A percentile compares a stretch with the other conserved stretches of the same genome.
Evolutionary conservation across 2,888 invertebrate genomes (phyloP).

Genomic region (Empis livida): DNA sequence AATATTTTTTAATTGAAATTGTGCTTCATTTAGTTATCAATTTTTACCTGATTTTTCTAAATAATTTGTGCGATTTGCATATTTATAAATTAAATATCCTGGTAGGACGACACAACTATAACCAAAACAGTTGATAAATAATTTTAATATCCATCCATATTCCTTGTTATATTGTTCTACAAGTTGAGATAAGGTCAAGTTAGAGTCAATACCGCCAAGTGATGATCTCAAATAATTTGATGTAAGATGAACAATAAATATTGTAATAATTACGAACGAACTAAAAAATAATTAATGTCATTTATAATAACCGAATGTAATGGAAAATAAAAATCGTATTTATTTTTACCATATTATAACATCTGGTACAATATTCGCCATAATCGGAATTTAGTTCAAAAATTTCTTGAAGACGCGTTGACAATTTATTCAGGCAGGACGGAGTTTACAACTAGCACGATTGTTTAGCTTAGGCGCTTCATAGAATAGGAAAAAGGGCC

Average conservation of each 20-base stretch:
- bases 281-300: slow-evolving; percentile 15
- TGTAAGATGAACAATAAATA: slow-evolving; percentile 30
- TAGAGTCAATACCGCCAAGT: slow-evolving; percentile 28
- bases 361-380: slow-evolving; percentile 36
- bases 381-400: slow-evolving; percentile 6
- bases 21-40: too few relatives aligned
- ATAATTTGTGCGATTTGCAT: slow-evolving; percentile 63
- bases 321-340: neutral
- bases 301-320: neutral
- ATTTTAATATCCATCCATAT: slow-evolving; percentile 62
- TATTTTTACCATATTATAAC: slow-evolving; percentile 26
- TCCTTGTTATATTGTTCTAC: slow-evolving; percentile 38
- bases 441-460: too few relatives aligned
- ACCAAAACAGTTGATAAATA: slow-evolving; percentile 69
- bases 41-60: slow-evolving; percentile 59
- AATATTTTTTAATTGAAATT: too few relatives aligned
- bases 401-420: too few relatives aligned
- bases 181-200: slow-evolving; percentile 30
- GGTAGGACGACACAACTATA: slow-evolving; percentile 83
- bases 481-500: too few relatives aligned
- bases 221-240: slow-evolving; percentile 29
- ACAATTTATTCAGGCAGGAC: too few relatives aligned
- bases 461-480: too few relatives aligned
- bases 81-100: slow-evolving; percentile 69
- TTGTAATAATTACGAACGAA: slow-evolving; percentile 23